Evolutionary conservation across 2,113 vertebrate genomes (phyloP).

Genomic region (Sminthopsis crassicaudata): DNA sequence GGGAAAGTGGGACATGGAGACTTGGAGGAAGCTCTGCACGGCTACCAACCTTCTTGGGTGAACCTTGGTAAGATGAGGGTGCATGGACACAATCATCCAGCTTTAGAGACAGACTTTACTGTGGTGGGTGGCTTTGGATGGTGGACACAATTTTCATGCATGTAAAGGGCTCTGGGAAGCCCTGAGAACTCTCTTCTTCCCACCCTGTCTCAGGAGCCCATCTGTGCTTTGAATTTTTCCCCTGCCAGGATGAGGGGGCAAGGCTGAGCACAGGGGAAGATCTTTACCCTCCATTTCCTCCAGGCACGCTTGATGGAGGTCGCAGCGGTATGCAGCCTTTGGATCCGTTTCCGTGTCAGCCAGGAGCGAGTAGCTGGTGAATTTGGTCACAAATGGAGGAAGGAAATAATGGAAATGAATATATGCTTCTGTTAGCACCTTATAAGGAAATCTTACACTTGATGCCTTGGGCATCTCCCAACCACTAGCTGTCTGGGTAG

Average conservation of each 20-base stretch:
- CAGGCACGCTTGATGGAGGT: conserved; percentile 86
- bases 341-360: conserved; percentile 88
- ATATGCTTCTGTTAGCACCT: background rate
- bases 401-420: background rate
- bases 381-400: conserved; percentile 23
- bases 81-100: too few relatives aligned
- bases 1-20: background rate
- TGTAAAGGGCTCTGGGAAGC: background rate
- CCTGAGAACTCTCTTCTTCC: background rate
- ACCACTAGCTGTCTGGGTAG: background rate
- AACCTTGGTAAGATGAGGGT: background rate
- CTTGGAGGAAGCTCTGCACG: background rate
- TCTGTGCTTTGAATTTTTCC: too few relatives aligned
- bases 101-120: background rate
- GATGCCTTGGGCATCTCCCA: background rate
- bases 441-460: background rate
- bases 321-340: conserved; percentile 86
- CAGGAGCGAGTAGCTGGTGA: conserved; percentile 90
- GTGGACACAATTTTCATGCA: background rate
- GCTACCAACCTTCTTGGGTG: background rate
- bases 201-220: too few relatives aligned
- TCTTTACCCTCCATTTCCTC: conserved; percentile 93
- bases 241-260: background rate
- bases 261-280: background rate
- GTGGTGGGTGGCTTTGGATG: background rate